These are phyloP conservation scores for Drosophila dives DNA, from an alignment of 2,888 invertebrate genomes.

Conservation along the genomic window DNA sequence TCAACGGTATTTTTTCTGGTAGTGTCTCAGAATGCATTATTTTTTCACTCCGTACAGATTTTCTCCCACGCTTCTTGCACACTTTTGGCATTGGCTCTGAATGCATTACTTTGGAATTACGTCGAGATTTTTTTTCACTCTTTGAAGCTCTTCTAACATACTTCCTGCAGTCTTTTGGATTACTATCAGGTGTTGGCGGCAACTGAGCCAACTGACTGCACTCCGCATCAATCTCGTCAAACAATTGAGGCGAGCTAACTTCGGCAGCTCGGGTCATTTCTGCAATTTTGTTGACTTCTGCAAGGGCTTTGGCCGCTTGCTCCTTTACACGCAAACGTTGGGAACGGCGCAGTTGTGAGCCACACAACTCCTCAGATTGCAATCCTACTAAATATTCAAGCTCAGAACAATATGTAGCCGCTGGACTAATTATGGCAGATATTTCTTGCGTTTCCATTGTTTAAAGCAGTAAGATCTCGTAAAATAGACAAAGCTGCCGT, in stretches of 20 bases:
- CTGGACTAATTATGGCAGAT: slow-evolving; percentile 30
- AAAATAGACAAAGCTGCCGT: slow-evolving; percentile 11
- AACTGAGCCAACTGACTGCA: slow-evolving; percentile 38
- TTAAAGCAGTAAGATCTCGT: background rate
- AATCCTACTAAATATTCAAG: slow-evolving; percentile 32
- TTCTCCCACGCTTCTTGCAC: background rate
- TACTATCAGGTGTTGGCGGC: background rate
- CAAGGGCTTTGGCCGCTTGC: background rate
- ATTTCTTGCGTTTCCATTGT: slow-evolving; percentile 14
- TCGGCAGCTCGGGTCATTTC: background rate
- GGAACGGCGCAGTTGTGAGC: slow-evolving; percentile 48
- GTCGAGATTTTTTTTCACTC: background rate
- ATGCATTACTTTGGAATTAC: background rate
- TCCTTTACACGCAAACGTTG: slow-evolving; percentile 49
- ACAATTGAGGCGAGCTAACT: slow-evolving; percentile 49
- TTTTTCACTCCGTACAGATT: background rate
- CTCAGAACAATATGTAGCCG: slow-evolving; percentile 49
- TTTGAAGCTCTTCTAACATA: background rate
- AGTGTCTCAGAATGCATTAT: background rate
- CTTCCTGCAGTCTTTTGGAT: background rate
- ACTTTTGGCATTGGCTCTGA: background rate
- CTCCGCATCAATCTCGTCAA: slow-evolving; percentile 49
- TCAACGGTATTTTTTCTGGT: background rate
- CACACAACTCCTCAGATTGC: slow-evolving; percentile 24
- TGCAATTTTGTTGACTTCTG: background rate